Evolutionary conservation across 1,140 invertebrate genomes (phyloP), one percentile per base, ranked within the genome.

Genomic region (Venturia canescens): DNA sequence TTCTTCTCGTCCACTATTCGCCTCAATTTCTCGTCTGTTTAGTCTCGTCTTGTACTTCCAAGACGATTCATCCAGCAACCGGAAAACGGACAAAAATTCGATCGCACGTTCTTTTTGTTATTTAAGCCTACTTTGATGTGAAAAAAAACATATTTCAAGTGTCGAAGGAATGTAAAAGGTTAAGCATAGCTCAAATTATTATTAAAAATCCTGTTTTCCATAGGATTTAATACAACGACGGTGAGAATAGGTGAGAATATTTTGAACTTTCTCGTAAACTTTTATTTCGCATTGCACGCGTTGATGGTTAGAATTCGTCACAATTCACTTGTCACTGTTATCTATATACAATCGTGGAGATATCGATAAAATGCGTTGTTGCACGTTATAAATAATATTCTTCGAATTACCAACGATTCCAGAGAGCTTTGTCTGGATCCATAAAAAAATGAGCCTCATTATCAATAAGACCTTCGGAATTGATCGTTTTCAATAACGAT

Each of bases 21-120:
- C 60, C 60, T 63, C 50, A 53, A 23, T 63, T 63, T 63, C 60
- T 63, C 60, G 60, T 26, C 21, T 63, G 60, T 63, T 63, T 63
- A 63, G 60, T 63, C 60, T 63, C 60, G 60, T 63, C 21, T 63
- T 26, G 21, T 63, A 63, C 60, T 63, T 63, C 60, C 60, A 63
- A n/a, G 60, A 63, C 60, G 60, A 6, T 63, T 63, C 60, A 63
- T 63, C 60, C 23, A 23, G 60, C 3, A 3, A 27, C 1, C 11
- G 15, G 21, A 63, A 23, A 27, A 63, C 1, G 15, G 3, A 26
- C 0, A 63, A 21, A 53, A 63, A 11, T 63, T 63, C 60, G 7
- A 63, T 60, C n/a, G 7, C 21, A 44, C 7, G 13, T 13, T 11
- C 9, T 63, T 26, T 63, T 63, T 1, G 0, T 23, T 26, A 13